These are phyloP conservation scores for Pithys albifrons DNA, from an alignment of 2,113 vertebrate species.

Conservation along the genomic window DNA sequence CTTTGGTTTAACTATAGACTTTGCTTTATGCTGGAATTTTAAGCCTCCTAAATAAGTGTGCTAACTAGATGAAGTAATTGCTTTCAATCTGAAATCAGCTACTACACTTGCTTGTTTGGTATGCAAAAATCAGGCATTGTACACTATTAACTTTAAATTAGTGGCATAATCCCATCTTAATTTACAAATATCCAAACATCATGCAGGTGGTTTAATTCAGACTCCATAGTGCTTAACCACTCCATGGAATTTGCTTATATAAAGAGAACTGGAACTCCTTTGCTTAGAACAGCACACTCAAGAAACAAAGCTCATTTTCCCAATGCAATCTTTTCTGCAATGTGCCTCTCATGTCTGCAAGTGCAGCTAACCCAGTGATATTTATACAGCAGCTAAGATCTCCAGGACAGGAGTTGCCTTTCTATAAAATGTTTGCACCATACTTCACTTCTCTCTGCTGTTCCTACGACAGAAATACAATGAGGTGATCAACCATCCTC, in stretches of 20 bases:
- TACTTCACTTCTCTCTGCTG: neutral
- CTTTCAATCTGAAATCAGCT: neutral
- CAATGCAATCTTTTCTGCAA: neutral
- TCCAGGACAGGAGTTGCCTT: neutral
- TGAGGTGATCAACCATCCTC: neutral
- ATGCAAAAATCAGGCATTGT: neutral
- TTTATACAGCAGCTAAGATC: neutral
- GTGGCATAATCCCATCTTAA: neutral
- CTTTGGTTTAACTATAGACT: neutral
- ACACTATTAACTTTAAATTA: neutral
- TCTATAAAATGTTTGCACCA: neutral
- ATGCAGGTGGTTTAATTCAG: neutral
- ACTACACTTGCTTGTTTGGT: neutral
- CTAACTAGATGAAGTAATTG: neutral
- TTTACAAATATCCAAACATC: neutral
- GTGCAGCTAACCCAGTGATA: neutral
- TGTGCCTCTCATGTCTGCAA: neutral
- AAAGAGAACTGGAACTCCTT: neutral
- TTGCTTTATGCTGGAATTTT: neutral
- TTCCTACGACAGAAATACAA: neutral
- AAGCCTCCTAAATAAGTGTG: neutral
- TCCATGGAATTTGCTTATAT: neutral
- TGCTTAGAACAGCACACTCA: neutral
- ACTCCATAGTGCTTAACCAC: neutral
- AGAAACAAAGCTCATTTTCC: neutral